phyloP scores from a whole-genome alignment of 2,113 vertebrate species.

The Paracanthobrama guichenoti region DNA sequence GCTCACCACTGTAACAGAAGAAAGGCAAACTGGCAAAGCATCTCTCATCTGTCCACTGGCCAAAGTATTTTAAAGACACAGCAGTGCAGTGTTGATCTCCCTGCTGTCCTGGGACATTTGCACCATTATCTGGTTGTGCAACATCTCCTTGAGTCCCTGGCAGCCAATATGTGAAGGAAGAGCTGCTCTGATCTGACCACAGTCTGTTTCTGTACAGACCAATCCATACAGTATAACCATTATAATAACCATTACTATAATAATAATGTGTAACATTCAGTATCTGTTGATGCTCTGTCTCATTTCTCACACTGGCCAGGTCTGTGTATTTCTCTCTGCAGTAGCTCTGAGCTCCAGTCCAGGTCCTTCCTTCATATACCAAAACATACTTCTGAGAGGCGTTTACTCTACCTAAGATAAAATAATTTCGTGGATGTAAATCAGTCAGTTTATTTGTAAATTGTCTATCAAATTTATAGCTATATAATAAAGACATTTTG shows the following conservation, averaged over 20 bases:
- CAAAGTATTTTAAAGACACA: constrained; percentile 3
- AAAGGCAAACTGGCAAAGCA: constrained; percentile 34
- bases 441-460: too few species aligned
- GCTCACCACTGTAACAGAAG: constrained; percentile 43
- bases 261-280: too few species aligned
- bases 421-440: not conserved
- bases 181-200: too few species aligned
- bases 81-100: constrained; percentile 33
- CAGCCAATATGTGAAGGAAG: too few species aligned
- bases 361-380: rapidly evolving
- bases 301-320: too few species aligned
- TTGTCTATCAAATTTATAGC: not conserved
- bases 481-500: not conserved
- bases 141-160: too few species aligned
- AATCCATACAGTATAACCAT: too few species aligned
- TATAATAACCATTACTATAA: too few species aligned
- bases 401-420: not conserved
- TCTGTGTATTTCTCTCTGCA: constrained; percentile 49
- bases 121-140: too few species aligned
- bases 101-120: too few species aligned
- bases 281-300: too few species aligned
- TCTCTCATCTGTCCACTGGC: constrained; percentile 46
- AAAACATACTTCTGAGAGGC: constrained; percentile 21
- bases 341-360: not conserved
- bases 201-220: too few species aligned